Conservation (phyloP, 2,888 invertebrate genomes). For the Hypomecis atomaria region DNA sequence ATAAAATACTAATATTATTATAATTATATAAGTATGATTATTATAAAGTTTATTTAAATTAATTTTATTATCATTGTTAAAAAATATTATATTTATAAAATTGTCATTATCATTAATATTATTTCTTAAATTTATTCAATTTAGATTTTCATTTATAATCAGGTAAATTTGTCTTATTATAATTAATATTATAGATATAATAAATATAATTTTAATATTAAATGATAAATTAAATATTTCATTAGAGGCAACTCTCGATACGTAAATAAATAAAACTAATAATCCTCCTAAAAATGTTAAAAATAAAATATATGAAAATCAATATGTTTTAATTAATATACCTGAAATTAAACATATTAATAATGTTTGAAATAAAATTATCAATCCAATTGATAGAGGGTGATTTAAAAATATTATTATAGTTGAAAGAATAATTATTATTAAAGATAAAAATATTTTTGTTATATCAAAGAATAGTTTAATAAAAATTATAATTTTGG, state of each 20-base stretch:
- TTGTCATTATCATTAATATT: conserved; percentile 58
- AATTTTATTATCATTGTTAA: conserved; percentile 71
- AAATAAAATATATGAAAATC: conserved; percentile 86
- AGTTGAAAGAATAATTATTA: conserved; percentile 64
- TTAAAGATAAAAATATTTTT: conserved; percentile 67
- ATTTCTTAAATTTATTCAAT: conserved; percentile 62
- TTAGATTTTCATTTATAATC: conserved; percentile 54
- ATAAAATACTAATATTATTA: conserved; percentile 84
- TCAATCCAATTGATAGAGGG: conserved; percentile 82
- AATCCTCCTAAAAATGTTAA: conserved; percentile 86
- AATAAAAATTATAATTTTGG: conserved; percentile 88
- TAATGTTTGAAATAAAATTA: conserved; percentile 81
- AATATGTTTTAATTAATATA: conserved; percentile 78
- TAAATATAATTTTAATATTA: conserved; percentile 53
- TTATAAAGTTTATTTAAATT: conserved; percentile 83
- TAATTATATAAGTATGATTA: conserved; percentile 77
- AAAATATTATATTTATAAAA: conserved; percentile 48
- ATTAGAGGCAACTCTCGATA: conserved; percentile 86
- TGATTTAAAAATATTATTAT: conserved; percentile 69
- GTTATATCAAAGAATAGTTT: conserved; percentile 86
- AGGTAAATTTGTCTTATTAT: conserved; percentile 46
- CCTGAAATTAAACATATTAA: conserved; percentile 75
- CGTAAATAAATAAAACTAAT: conserved; percentile 87
- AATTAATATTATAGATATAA: conserved; percentile 48
- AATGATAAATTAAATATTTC: conserved; percentile 78